Percentiles rank a stretch among this genome's conserved stretches.
Conservation (phyloP, 2,113 vertebrate genomes). For the Scomber japonicus region DNA sequence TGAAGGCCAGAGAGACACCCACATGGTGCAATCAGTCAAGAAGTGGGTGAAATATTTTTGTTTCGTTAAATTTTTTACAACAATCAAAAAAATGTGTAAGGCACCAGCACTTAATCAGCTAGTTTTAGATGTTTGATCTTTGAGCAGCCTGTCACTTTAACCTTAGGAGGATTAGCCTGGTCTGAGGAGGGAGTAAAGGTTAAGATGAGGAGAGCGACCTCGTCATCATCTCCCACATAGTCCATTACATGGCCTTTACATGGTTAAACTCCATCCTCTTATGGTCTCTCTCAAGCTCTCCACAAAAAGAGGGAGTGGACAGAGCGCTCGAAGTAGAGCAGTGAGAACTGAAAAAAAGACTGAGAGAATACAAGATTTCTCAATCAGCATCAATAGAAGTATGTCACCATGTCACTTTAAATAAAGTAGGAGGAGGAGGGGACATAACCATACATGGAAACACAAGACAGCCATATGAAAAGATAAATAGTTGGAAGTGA, state of each 20-base stretch:
- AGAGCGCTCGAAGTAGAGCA: neutral
- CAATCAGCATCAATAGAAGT: neutral
- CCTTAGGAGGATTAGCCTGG: slow-evolving; percentile 50
- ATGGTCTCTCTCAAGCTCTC: slow-evolving; percentile 28
- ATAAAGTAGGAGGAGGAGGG: neutral
- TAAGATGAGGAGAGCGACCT: slow-evolving; percentile 50
- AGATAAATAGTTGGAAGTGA: neutral
- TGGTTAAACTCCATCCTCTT: slow-evolving; percentile 63
- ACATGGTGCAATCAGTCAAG: neutral
- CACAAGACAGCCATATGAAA: neutral
- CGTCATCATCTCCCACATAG: slow-evolving; percentile 44
- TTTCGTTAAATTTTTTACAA: neutral
- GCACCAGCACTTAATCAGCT: neutral
- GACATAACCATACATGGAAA: neutral
- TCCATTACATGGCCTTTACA: slow-evolving; percentile 36
- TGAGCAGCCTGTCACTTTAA: slow-evolving; percentile 50
- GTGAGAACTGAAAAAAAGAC: neutral
- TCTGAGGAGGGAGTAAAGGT: slow-evolving; percentile 44
- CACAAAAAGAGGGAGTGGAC: slow-evolving; percentile 5
- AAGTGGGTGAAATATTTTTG: neutral
- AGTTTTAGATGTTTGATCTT: slow-evolving; percentile 48
- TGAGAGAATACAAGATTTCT: neutral
- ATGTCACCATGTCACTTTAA: neutral
- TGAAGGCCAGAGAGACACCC: neutral
- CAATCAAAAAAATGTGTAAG: neutral